Percentiles rank a stretch among this genome's conserved stretches.
These are phyloP conservation scores for Thalpophila matura DNA, from an alignment of 2,888 invertebrate species.

Conservation along the genomic window DNA sequence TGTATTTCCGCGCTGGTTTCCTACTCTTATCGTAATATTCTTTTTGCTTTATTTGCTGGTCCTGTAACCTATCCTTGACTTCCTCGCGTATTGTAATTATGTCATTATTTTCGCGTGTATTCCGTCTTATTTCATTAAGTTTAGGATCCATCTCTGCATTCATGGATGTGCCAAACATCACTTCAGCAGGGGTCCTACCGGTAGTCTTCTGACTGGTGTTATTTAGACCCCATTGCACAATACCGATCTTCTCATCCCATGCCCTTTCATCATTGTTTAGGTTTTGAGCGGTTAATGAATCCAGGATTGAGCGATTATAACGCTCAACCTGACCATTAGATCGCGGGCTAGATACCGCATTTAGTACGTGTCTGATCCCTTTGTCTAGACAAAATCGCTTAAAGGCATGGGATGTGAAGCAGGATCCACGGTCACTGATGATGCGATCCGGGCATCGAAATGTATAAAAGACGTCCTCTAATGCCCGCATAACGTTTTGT, in stretches of 20 bases:
- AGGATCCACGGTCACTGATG: neutral
- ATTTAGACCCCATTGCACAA: neutral
- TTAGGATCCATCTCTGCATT: too few relatives aligned
- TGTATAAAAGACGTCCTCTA: neutral
- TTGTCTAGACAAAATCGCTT: neutral
- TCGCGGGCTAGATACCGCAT: neutral
- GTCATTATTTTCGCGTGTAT: too few relatives aligned
- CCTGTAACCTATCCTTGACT: too few relatives aligned
- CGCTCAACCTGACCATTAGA: neutral
- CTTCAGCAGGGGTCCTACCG: conserved; percentile 5
- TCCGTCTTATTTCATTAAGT: too few relatives aligned
- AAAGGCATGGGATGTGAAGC: neutral
- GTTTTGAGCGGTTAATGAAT: neutral
- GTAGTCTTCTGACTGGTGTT: conserved; percentile 13
- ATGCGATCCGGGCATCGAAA: neutral
- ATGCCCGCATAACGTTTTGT: neutral
- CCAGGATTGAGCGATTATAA: neutral
- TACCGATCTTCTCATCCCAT: neutral
- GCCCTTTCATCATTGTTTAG: neutral
- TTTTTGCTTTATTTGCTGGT: too few relatives aligned
- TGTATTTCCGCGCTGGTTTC: too few relatives aligned
- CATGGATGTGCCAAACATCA: conserved; percentile 17
- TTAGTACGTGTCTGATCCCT: neutral
- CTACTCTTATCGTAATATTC: too few relatives aligned
- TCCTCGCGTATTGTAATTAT: too few relatives aligned